Base-by-base conservation (phyloP, 2,888 invertebrate genomes). In the Gastracanthus pulcherrimus region DNA sequence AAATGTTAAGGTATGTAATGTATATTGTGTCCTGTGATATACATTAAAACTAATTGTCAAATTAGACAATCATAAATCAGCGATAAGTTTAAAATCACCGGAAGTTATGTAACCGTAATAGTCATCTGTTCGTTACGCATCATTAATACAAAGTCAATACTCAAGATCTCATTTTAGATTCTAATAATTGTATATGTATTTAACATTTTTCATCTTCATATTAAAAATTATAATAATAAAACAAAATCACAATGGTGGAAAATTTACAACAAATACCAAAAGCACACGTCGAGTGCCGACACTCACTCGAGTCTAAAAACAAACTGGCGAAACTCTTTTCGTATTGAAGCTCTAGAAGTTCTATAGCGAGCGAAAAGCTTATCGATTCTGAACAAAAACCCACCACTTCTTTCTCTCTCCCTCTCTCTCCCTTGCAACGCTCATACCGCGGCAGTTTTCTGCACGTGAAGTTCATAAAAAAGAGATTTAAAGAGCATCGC, bases 381-480 rank as follows among this genome's bases (percentile, higher is more conserved):
- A 81, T 81, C 70, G 71, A 76, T 81, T 76, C 34, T 58, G 29
- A 23, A 72, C n/a, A 34, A 72, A 62, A 31, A 34, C 9, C 11
- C 3, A 7, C 51, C 13, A 38, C 38, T 34, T 55, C n/a, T 5
- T 4, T 51, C 23, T 7, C n/a, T 5, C 23, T n/a, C 26, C 45
- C n/a, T 69, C 29, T 23, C 3, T 58, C 16, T 1, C 16, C n/a
- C 58, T 29, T 78, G 9, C 41, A 67, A 45, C 76, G 26, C 67
- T 69, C 23, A 16, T n/a, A 48, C 36, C 19, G n/a, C 38, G 23
- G 34, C 0, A n/a, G n/a, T n/a, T n/a, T 48, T 29, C 69, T 5
- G 77, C 51, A 75, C 69, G 69, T 78, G 66, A 82, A 58, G 31
- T 75, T 82, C 75, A 82, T 82, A 82, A 82, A 82, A 76, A 78